Evolutionary conservation across 2,797 vertebrate genomes (phyloP).

Genomic region (Megalops cyprinoides): DNA sequence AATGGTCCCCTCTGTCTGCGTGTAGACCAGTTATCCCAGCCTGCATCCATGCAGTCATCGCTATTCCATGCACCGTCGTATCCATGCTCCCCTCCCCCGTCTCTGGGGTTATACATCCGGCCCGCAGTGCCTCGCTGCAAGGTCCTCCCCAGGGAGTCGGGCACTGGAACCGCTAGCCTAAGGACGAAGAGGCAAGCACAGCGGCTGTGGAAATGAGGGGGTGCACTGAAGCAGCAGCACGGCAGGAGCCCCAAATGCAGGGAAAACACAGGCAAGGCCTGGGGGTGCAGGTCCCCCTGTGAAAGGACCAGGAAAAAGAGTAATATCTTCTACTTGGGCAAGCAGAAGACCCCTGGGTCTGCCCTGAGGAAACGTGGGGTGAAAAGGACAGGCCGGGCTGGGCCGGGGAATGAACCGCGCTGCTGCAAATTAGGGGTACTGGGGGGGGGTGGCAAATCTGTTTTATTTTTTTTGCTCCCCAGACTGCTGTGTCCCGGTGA

Average conservation of each 20-base stretch:
- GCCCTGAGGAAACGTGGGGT: slow-evolving; percentile 58
- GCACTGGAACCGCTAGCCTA: slow-evolving; percentile 26
- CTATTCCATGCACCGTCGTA: too few species aligned
- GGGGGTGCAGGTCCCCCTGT: slow-evolving; percentile 59
- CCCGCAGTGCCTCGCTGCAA: slow-evolving; percentile 52
- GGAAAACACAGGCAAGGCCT: slow-evolving; percentile 59
- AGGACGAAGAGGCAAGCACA: too few species aligned
- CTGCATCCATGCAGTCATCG: too few species aligned
- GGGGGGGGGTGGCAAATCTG: slow-evolving; percentile 12
- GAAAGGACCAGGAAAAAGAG: slow-evolving; percentile 58
- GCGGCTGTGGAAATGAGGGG: slow-evolving; percentile 36
- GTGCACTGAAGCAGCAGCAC: slow-evolving; percentile 47
- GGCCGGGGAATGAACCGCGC: slow-evolving; percentile 31
- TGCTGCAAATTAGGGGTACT: neutral
- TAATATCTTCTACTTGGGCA: slow-evolving; percentile 73
- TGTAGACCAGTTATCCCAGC: too few species aligned
- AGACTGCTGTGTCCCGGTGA: too few species aligned
- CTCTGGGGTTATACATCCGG: too few species aligned
- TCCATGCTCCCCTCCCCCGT: too few species aligned
- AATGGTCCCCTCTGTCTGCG: too few species aligned
- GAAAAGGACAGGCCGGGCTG: slow-evolving; percentile 44
- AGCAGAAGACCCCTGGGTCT: slow-evolving; percentile 65
- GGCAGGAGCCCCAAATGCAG: slow-evolving; percentile 47
- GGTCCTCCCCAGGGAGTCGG: slow-evolving; percentile 42
- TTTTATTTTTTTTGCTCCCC: slow-evolving; percentile 20